Conservation (phyloP, 2,113 vertebrate species). For the Oceanodroma tethys region DNA sequence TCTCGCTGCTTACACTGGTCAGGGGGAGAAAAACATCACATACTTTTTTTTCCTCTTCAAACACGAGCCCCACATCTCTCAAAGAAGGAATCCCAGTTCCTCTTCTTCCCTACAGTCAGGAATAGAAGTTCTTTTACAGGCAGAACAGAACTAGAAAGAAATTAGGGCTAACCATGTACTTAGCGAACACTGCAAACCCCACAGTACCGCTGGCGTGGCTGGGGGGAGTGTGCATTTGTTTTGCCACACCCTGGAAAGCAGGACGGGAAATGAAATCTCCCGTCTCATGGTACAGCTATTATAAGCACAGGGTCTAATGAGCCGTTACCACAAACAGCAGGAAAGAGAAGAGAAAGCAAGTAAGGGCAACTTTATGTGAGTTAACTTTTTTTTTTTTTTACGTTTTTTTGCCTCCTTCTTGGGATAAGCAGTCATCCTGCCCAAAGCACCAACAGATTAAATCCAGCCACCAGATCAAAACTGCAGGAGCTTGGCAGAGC, state of each 20-base stretch:
- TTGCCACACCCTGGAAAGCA: background rate
- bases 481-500: background rate
- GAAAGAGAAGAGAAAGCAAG: background rate
- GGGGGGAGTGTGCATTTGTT: background rate
- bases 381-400: background rate
- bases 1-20: background rate
- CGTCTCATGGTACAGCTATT: background rate
- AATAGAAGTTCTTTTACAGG: background rate
- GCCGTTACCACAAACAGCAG: background rate
- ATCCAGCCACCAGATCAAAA: background rate
- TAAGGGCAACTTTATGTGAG: background rate
- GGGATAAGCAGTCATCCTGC: background rate
- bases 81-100: background rate
- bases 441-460: background rate
- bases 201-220: accelerated
- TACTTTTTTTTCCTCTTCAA: background rate
- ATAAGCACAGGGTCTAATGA: background rate
- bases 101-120: background rate
- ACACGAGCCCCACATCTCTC: background rate
- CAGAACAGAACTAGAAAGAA: background rate
- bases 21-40: background rate
- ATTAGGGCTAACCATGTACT: background rate
- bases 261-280: background rate
- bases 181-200: background rate
- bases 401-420: background rate